Evolutionary conservation across 2,113 vertebrate genomes (phyloP), one percentile per base, ranked within the genome.

Genomic region (Rhinogobius similis): DNA sequence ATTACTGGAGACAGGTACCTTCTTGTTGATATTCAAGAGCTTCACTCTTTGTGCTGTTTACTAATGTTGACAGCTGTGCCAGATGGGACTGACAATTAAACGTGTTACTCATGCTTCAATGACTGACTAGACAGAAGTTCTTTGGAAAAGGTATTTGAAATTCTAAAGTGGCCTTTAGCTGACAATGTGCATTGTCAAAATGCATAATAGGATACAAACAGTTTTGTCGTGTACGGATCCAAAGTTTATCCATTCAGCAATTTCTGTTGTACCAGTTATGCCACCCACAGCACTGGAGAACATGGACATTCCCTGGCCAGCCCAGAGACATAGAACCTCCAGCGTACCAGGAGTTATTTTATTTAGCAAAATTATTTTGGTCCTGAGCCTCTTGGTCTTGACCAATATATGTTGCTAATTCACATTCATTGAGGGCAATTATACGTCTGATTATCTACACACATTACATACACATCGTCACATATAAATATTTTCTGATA

Each of bases 51-150:
- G 20, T 50, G 46, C 20, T 2, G 46, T 50, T 39, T 75, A 64
- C 66, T 59, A 65, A 76, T 75, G 67, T 72, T 69, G 68, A 82
- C 72, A 81, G 71, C 62, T 56, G 10, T 77, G 62, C 68, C 84
- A 75, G 16, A 78, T 81, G 69, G 83, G 68, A 62, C 41, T 39
- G 62, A 53, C 38, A 59, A 68, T 84, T 70, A 74, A 71, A 70
- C 65, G 48, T 43, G 81, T 78, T 78, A 71, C 50, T 48, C 43
- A 78, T 68, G 63, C 59, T 78, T 55, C 67, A 21, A 1, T 27
- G 80, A 77, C 76, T 77, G 62, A 36, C 44, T 62, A 66, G 64
- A 64, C 41, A 53, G 64, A 66, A 73, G 29, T 39, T 8, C 0
- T 26, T 56, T 18, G 46, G 58, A 67, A 73, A 68, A 50, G 46